Base-by-base conservation (phyloP, 1,140 invertebrate species). In the Glossosoma conforme region DNA sequence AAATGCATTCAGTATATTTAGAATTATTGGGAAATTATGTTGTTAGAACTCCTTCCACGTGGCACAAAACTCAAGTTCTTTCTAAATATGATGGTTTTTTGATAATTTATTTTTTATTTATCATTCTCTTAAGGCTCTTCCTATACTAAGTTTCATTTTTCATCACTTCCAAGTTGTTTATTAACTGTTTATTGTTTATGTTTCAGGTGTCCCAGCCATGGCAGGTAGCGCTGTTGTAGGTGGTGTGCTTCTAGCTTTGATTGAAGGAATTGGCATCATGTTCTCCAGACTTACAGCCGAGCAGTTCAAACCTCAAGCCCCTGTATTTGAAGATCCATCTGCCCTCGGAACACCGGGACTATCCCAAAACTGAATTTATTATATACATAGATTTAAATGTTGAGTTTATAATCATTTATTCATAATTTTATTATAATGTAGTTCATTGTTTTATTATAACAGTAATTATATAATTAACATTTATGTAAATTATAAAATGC, bases 191-290 rank as follows among this genome's bases (percentile, higher is more conserved):
- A 8, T n/a, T 6, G 6, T 28, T 20, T 45, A 13, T 52, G 43
- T 63, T 67, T 41, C 56, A 77, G 76, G 77, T 64, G 69, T 85
- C n/a, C 86, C 84, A 41, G 89, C 93, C 0, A 98, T 98, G 93
- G 82, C 89, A 51, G 94, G 91, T 3, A 97, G 93, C 75, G 96
- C 94, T 11, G 72, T 98, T 19, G 89, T 98, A 54, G 96, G 95
- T 43, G 95, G 93, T 51, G 83, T 98, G 37, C 75, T 99, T 21
- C 74, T 99, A 44, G 93, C 93, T 25, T 75, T 98, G 51, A 98
- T 99, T 59, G 96, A 99, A 82, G 96, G 95, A 49, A 83, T 98
- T 57, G 91, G 93, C 47, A 95, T 99, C 59, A 74, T 96, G 63
- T 87, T 97, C 61, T 96, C 90, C 13, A 78, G 91, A 65, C 77